phyloP scores from a whole-genome alignment of 2,113 vertebrate species.

The Megaptera novaeangliae region DNA sequence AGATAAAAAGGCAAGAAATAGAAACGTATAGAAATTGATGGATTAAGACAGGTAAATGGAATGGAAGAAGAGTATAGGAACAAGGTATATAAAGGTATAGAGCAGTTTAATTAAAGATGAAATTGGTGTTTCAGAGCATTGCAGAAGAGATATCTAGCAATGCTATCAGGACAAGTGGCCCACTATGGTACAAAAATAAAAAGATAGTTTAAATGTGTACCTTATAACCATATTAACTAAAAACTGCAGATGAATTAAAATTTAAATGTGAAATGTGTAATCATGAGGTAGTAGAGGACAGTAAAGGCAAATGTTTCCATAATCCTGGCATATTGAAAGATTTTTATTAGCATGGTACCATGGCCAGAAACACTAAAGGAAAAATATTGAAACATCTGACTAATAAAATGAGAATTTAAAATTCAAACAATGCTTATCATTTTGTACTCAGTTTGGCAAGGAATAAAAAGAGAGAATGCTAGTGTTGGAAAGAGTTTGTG shows the following conservation, averaged over 20 bases:
- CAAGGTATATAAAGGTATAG: background rate
- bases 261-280: background rate
- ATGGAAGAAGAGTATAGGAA: background rate
- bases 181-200: background rate
- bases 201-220: background rate
- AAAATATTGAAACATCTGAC: background rate
- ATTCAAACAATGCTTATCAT: background rate
- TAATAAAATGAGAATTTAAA: slow-evolving; percentile 18
- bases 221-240: background rate
- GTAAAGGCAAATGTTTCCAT: background rate
- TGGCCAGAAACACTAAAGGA: background rate
- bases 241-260: background rate
- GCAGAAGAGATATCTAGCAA: background rate
- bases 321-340: background rate
- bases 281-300: background rate
- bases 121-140: background rate
- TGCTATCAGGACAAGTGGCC: background rate
- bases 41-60: background rate
- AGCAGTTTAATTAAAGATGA: background rate
- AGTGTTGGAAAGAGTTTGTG: background rate
- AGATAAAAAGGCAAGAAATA: background rate
- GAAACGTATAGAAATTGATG: background rate
- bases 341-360: background rate
- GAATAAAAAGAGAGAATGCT: background rate
- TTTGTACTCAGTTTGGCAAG: background rate